Conservation (phyloP, 2,888 invertebrate species). For the Xanthia togata region DNA sequence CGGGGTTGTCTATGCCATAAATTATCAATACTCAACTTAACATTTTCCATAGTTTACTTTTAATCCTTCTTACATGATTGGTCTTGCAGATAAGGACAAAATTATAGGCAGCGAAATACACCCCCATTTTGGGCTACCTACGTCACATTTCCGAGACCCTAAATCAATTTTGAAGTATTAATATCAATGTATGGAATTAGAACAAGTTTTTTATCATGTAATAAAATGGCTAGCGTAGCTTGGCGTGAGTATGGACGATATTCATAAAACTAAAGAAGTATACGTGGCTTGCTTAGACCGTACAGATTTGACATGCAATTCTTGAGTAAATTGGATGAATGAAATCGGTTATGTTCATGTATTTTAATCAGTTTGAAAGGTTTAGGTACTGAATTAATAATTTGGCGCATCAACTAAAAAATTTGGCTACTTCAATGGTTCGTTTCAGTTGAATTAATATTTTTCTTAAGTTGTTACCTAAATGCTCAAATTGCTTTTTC, state of each 20-base stretch:
- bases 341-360: constrained; percentile 35
- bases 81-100: constrained; percentile 36
- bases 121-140: constrained; percentile 10
- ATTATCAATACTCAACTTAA: constrained; percentile 9
- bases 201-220: constrained; percentile 55
- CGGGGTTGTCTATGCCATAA: constrained; percentile 6
- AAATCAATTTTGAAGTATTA: constrained; percentile 53
- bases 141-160: constrained; percentile 8
- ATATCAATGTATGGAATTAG: constrained; percentile 54
- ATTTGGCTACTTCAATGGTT: not conserved
- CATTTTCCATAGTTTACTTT: constrained; percentile 6
- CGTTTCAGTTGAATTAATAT: not conserved
- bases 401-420: not conserved
- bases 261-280: constrained; percentile 55
- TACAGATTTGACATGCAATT: constrained; percentile 40
- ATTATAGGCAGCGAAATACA: constrained; percentile 14
- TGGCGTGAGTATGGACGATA: constrained; percentile 55
- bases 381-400: not conserved
- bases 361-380: constrained; percentile 10
- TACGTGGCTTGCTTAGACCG: constrained; percentile 35
- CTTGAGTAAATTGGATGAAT: constrained; percentile 42
- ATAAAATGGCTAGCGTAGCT: constrained; percentile 46
- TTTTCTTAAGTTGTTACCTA: not conserved
- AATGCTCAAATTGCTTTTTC: not conserved
- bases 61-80: constrained; percentile 11